Evolutionary conservation across 2,113 vertebrate species (phyloP), one percentile per base, ranked within the genome.

Genomic region (Rhadina sibilatrix): DNA sequence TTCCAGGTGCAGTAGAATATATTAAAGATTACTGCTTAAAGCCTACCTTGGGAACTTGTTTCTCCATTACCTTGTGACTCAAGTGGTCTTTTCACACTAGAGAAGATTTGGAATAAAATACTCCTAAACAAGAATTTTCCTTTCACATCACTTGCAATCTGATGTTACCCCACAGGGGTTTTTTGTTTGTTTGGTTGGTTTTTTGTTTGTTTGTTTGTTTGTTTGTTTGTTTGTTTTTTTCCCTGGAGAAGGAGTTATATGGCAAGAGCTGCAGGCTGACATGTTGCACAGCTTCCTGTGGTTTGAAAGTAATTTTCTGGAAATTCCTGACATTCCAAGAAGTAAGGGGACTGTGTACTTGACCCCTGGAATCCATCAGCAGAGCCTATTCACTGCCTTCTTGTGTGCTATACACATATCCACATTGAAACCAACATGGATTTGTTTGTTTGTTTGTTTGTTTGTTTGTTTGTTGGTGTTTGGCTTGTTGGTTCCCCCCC

Each of bases 401-500:
- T 74, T 12, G 2, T 30, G 28, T 50, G 9, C 2, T 12, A 19
- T 6, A 10, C 13, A 11, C 1, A 8, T 75, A 33, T 1, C 13
- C 33, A 66, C 15, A 10, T 21, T 61, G 15, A 83, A 72, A 59
- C 2, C 30, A 70, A 24, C 0, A 0, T 25, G 49, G 15, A 78
- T 35, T 50, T 11, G 42, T 24, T 74, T 15, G n/a, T n/a, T n/a
- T n/a, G 4, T 23, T 50, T 59, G 10, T 35, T 69, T 15, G 8
- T 4, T 49, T 49, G 4, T 5, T 53, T n/a, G 20, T 42, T 42
- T 21, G 7, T 61, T 33, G 16, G 7, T 15, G 13, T 56, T 71
- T 42, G 25, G 7, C 38, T 63, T 54, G 28, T 9, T 60, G 18
- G 5, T 3, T 6, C 7, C 3, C 9, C 6, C 1, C 7, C 3